phyloP scores from a whole-genome alignment of 2,113 vertebrate species.

The Coreoperca whiteheadi region DNA sequence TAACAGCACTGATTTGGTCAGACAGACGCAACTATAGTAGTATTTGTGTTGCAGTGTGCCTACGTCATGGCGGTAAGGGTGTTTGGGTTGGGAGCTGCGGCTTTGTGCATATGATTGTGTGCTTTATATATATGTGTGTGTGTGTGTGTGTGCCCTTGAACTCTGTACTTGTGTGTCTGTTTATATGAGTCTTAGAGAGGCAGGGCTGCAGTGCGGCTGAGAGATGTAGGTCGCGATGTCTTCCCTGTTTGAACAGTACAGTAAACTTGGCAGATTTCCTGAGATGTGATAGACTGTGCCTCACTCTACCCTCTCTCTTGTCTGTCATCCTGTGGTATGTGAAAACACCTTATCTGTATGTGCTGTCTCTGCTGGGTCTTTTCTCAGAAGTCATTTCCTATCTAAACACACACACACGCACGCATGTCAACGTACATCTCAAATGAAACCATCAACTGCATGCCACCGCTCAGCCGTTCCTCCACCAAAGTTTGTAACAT shows the following conservation, averaged over 20 bases:
- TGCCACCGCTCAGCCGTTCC: neutral
- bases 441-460: slow-evolving; percentile 48
- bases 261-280: slow-evolving; percentile 61
- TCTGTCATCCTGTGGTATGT: slow-evolving; percentile 58
- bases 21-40: slow-evolving; percentile 7
- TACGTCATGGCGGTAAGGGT: neutral
- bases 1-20: slow-evolving; percentile 23
- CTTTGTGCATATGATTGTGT: neutral
- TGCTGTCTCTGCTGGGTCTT: slow-evolving; percentile 38
- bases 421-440: slow-evolving; percentile 44
- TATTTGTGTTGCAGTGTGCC: neutral
- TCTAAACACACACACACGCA: slow-evolving; percentile 9
- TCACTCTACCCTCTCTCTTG: slow-evolving; percentile 1
- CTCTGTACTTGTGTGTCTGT: slow-evolving; percentile 10
- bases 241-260: slow-evolving; percentile 58
- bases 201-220: slow-evolving; percentile 3
- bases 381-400: slow-evolving; percentile 39
- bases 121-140: neutral
- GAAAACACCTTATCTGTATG: slow-evolving; percentile 54
- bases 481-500: neutral
- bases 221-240: slow-evolving; percentile 72
- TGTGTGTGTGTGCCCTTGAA: neutral
- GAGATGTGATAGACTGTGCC: slow-evolving; percentile 27
- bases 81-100: neutral
- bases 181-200: slow-evolving; percentile 5